These are phyloP conservation scores for Halotydeus destructor DNA, from an alignment of 1,140 invertebrate genomes.

Conservation along the genomic window DNA sequence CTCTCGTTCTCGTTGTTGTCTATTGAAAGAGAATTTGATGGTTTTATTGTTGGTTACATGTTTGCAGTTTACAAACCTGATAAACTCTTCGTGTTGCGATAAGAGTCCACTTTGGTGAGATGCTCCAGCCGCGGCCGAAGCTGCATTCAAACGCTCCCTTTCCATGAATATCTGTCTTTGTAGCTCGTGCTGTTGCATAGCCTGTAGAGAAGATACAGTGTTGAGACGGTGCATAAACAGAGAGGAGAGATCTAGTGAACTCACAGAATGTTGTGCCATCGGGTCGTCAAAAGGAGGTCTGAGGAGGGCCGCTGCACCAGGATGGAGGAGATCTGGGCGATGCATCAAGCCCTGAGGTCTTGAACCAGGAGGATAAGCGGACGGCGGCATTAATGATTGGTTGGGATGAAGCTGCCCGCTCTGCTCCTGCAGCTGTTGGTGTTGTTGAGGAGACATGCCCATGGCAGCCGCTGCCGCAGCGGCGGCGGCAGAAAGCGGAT, in stretches of 20 bases:
- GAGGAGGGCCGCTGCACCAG: conserved; percentile 41
- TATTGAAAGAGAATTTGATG: no score
- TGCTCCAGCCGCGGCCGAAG: conserved; percentile 26
- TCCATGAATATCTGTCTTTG: conserved; percentile 57
- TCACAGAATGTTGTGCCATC: not conserved
- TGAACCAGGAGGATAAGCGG: conserved; percentile 14
- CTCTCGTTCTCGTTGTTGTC: no score
- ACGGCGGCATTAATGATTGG: conserved; percentile 18
- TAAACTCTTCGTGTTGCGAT: conserved; percentile 52
- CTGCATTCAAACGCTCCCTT: conserved; percentile 37
- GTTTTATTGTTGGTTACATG: no score
- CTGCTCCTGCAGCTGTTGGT: conserved; percentile 24
- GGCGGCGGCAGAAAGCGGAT: conserved; percentile 29
- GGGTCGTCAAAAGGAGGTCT: conserved; percentile 54
- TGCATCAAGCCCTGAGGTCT: conserved; percentile 14
- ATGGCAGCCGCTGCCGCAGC: conserved; percentile 35
- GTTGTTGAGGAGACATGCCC: conserved; percentile 24
- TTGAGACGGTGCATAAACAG: not conserved
- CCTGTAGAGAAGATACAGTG: conserved; percentile 20
- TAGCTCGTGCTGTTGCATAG: conserved; percentile 53
- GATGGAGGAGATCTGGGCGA: conserved; percentile 23
- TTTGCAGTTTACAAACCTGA: no score
- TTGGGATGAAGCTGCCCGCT: conserved; percentile 31
- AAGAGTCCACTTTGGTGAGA: conserved; percentile 29
- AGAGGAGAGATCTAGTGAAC: not conserved